These are phyloP conservation scores for Dascillus cervinus DNA, from an alignment of 2,888 invertebrate species.

Conservation along the genomic window DNA sequence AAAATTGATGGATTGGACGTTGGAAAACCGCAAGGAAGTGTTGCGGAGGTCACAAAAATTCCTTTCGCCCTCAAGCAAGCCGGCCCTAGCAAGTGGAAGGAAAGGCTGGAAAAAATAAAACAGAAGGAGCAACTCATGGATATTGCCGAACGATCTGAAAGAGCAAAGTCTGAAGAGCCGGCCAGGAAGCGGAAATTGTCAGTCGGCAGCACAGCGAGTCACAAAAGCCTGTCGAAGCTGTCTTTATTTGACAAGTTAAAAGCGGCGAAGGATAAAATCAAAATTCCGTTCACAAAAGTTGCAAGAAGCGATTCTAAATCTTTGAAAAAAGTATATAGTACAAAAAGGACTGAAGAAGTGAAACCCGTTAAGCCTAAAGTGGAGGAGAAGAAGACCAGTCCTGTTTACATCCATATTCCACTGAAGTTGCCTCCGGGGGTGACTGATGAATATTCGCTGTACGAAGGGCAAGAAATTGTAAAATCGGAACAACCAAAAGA, in stretches of 20 bases:
- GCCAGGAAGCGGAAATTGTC: conserved; percentile 24
- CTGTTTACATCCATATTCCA: conserved; percentile 40
- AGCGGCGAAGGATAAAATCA: conserved; percentile 21
- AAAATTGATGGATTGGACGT: no score
- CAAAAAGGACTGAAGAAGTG: conserved; percentile 8
- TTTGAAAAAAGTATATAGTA: no score
- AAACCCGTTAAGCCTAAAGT: conserved; percentile 5
- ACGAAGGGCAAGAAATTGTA: conserved; percentile 21
- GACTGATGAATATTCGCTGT: conserved; percentile 37
- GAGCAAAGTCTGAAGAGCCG: conserved; percentile 26
- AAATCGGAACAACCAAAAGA: conserved; percentile 17
- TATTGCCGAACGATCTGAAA: no score
- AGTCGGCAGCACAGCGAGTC: conserved; percentile 25
- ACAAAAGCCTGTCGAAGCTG: conserved; percentile 6
- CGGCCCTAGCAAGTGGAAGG: no score
- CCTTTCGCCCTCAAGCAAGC: no score
- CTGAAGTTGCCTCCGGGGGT: conserved; percentile 37
- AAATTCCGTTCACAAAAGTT: no score
- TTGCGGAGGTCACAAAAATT: no score
- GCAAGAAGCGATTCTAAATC: no score
- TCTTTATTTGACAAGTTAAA: conserved; percentile 29
- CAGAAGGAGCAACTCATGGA: no score
- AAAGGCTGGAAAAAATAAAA: no score
- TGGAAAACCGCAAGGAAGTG: no score
- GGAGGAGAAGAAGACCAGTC: conserved; percentile 12